Evolutionary conservation across 2,113 vertebrate genomes (phyloP).

Genomic region (Plestiodon gilberti): DNA sequence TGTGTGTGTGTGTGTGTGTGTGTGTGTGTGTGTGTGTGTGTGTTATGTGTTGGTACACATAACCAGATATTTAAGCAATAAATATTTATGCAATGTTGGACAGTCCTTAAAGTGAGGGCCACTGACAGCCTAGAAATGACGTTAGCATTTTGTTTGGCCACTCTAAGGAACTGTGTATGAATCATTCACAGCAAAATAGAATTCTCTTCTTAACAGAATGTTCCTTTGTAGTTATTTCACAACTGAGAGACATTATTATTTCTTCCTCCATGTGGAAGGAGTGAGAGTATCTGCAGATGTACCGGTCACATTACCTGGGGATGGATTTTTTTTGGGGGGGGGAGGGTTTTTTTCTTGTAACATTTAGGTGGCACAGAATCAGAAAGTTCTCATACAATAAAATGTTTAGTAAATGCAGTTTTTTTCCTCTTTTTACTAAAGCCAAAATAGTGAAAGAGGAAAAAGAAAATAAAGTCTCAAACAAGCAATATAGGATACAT

Average conservation of each 20-base stretch:
- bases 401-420: slow-evolving; percentile 20
- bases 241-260: background rate
- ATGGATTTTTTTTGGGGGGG: background rate
- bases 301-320: background rate
- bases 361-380: slow-evolving; percentile 13
- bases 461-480: background rate
- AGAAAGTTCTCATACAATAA: slow-evolving; percentile 40
- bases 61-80: background rate
- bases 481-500: background rate
- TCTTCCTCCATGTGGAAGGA: background rate
- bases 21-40: no score
- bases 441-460: no score
- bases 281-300: background rate
- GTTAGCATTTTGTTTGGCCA: no score
- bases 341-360: no score
- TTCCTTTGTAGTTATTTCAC: background rate
- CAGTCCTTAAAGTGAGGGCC: background rate
- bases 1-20: no score
- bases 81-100: background rate
- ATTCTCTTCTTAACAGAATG: background rate
- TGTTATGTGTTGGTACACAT: no score
- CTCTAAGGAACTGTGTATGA: background rate
- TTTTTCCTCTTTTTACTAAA: background rate
- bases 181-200: background rate
- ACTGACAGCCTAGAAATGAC: background rate